Evolutionary conservation across 1,140 invertebrate species (phyloP).

Genomic region (Parasteatoda tepidariorum): DNA sequence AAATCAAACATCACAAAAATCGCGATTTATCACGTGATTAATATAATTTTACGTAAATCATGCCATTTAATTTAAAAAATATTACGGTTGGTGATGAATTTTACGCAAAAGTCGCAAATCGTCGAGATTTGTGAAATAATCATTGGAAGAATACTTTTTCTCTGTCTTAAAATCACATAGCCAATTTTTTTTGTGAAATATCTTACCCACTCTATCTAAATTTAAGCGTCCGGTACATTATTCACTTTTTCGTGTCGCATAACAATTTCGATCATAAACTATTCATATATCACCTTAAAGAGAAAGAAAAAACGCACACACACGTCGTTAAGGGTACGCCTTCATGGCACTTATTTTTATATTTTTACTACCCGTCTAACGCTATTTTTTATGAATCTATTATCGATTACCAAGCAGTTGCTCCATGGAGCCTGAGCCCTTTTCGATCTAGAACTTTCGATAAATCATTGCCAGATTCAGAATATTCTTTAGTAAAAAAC

Average conservation of each 20-base stretch:
- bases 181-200: no score
- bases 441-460: not conserved
- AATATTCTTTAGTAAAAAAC: no score
- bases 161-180: no score
- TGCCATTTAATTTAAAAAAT: no score
- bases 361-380: not conserved
- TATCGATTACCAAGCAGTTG: not conserved
- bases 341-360: not conserved
- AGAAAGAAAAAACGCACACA: not conserved
- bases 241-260: not conserved
- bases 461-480: not conserved
- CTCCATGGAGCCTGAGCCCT: not conserved
- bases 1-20: no score
- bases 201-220: no score
- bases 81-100: no score
- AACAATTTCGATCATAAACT: not conserved
- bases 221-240: not conserved
- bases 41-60: no score
- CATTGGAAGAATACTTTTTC: no score
- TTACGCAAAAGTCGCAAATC: no score
- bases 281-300: not conserved
- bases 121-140: no score
- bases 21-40: no score
- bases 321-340: not conserved
- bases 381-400: not conserved